Evolutionary conservation across 2,113 vertebrate species (phyloP), one percentile per base, ranked within the genome.

Genomic region (Mastomys natalensis): DNA sequence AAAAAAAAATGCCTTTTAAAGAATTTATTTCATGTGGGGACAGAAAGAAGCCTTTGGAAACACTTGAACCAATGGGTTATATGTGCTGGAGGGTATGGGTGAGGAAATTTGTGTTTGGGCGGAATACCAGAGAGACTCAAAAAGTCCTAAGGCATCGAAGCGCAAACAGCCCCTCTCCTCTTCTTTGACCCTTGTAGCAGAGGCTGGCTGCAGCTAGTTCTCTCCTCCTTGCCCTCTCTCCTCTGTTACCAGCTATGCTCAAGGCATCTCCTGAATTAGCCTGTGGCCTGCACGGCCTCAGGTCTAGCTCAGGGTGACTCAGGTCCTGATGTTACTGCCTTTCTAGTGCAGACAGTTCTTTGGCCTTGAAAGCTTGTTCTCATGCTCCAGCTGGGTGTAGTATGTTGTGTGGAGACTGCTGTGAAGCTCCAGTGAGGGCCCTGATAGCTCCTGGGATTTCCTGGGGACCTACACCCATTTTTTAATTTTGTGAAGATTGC

Each of bases 1-100:
- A 37, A 72, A 82, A 37, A 72, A 64, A 85, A 84, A 82, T 43
- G 15, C 91, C 84, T 93, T 12, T 89, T 90, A 90, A 80, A 58
- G 90, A 76, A 89, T 76, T 48, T 81, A 92, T 68, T 78, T 88
- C 1, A 40, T 43, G 37, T 88, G 60, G 37, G 26, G 29, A 12
- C 1, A 7, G 2, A 31, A 21, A 22, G 17, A 72, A 45, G 55
- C 16, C 74, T 53, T 78, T 95, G 53, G 68, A 85, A 89, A 53
- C 78, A 26, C 53, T 53, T 74, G 66, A 73, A 87, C 78, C 16
- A n/a, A 10, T 87, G 43, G 29, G 45, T 66, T 86, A 24, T 92
- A 1, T 62, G 87, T 55, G 45, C 64, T 64, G 40, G 51, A 81
- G 58, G 55, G 31, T 45, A 43, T 21, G 62, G 60, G 26, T 26